Evolutionary conservation across 2,888 invertebrate species (phyloP).

Genomic region (Pristionchus fissidentatus): DNA sequence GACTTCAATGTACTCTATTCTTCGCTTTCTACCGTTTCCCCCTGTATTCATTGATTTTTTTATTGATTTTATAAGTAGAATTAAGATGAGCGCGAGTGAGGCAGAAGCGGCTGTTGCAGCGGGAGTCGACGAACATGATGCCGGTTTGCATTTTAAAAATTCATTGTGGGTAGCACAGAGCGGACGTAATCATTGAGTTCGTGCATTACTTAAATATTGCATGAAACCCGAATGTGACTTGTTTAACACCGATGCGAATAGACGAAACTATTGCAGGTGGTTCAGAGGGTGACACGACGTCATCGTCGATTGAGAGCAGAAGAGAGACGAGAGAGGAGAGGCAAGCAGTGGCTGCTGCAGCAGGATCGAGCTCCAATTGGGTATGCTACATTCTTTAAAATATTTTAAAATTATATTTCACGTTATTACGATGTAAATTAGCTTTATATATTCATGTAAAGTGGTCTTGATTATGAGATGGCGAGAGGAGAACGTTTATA

Average conservation of each 20-base stretch:
- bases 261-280: neutral
- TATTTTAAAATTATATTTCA: too few species aligned
- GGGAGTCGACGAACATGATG: constrained; percentile 23
- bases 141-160: neutral
- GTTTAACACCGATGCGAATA: neutral
- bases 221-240: neutral
- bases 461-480: too few species aligned
- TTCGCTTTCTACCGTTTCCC: neutral
- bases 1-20: neutral
- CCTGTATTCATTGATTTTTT: neutral
- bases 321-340: constrained; percentile 33
- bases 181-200: too few species aligned
- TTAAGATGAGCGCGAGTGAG: neutral
- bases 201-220: too few species aligned
- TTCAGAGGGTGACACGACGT: constrained; percentile 18
- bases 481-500: too few species aligned
- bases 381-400: too few species aligned
- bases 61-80: neutral
- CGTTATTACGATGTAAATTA: too few species aligned
- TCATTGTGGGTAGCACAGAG: too few species aligned
- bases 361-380: too few species aligned
- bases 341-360: neutral
- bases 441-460: neutral
- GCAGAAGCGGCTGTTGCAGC: neutral
- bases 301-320: neutral